Conservation (phyloP, 2,797 vertebrate species). For the Lepilemur septentrionalis region DNA sequence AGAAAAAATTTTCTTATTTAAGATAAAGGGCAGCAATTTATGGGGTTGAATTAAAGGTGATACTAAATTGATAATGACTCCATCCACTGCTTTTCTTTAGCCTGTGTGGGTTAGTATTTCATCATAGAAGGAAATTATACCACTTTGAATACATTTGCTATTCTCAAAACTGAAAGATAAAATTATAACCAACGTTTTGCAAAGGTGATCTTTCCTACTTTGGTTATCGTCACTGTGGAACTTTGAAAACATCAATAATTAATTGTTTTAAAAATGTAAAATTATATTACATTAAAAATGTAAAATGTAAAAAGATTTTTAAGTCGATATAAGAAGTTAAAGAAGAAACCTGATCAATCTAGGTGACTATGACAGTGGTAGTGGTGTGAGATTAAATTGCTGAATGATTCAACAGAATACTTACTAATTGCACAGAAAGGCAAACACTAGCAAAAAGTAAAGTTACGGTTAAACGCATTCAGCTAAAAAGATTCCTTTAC, state of each 20-base stretch:
- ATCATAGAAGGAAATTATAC: background rate
- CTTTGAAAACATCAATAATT: constrained; percentile 7
- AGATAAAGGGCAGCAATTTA: background rate
- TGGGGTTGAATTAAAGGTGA: background rate
- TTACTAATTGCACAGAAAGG: background rate
- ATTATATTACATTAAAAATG: background rate
- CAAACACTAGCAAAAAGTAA: background rate
- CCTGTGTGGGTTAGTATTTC: background rate
- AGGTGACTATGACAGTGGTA: background rate
- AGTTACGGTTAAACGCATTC: background rate
- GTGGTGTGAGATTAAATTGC: background rate
- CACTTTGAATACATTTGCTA: background rate
- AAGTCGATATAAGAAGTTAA: background rate
- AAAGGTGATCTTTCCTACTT: background rate
- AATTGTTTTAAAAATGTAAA: constrained; percentile 28
- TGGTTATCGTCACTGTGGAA: background rate
- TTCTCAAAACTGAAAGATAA: constrained; percentile 1
- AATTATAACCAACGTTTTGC: constrained; percentile 19
- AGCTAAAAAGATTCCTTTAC: background rate
- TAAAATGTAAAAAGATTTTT: constrained; percentile 6
- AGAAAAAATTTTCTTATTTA: background rate
- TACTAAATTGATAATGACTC: background rate
- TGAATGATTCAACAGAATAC: background rate
- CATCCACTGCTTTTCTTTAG: background rate
- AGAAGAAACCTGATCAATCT: background rate